These are phyloP conservation scores for Pogona vitticeps DNA, from an alignment of 2,113 vertebrate genomes.

Conservation along the genomic window DNA sequence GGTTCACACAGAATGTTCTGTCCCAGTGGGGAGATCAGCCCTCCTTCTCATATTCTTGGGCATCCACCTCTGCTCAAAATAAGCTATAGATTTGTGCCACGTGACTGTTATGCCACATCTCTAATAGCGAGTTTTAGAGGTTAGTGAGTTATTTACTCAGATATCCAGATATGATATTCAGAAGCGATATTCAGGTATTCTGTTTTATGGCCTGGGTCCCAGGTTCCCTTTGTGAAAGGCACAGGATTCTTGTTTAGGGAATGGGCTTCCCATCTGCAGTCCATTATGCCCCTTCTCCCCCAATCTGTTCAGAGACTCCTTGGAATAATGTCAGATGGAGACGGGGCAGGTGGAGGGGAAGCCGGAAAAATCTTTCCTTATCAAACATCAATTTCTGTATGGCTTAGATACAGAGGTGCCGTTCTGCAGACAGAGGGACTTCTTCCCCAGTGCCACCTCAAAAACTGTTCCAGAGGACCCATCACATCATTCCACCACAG, in stretches of 20 bases:
- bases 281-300: background rate
- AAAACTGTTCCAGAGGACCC: background rate
- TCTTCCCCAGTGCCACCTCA: background rate
- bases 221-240: background rate
- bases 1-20: background rate
- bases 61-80: background rate
- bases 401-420: background rate
- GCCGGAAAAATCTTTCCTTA: background rate
- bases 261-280: background rate
- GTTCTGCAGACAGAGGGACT: background rate
- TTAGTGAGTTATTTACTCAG: background rate
- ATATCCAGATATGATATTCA: background rate
- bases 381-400: background rate
- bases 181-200: too few species aligned
- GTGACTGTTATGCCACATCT: background rate
- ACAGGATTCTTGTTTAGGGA: background rate
- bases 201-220: background rate
- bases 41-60: background rate
- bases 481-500: background rate
- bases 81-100: background rate
- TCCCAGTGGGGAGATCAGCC: background rate
- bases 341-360: too few species aligned
- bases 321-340: too few species aligned
- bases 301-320: too few species aligned
- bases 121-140: background rate